Base-by-base conservation (phyloP, 1,140 invertebrate genomes). In the Ladona fulva region DNA sequence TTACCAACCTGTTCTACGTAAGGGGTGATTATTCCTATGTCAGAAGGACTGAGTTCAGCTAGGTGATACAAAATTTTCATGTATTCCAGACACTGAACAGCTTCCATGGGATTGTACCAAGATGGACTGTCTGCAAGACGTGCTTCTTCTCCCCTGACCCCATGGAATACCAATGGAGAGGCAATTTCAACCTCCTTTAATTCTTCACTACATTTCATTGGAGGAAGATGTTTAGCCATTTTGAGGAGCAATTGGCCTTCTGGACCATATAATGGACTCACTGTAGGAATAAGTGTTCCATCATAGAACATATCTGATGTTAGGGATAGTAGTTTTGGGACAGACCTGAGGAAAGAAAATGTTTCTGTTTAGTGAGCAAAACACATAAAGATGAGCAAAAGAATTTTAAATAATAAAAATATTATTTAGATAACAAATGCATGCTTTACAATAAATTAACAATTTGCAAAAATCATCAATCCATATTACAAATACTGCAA, bases 21-120 rank as follows among this genome's bases (percentile, higher is more conserved):
- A 0, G 97, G 96, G 8, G 96, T 94, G 77, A 99, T 95, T 79
- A 99, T 92, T 7, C 97, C 97, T 83, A 98, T 93, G 82, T 97
- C 91, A 76, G 91, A 85, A 75, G 89, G 84, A 5, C 80, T 82
- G 12, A 97, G 79, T 37, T 91, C 89, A 74, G 86, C 84, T 42
- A 66, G 14, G 14, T 25, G 66, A 42, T 73, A 66, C 7, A 81
- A 24, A 24, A 44, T 75, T 75, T 79, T 66, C 22, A 88, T 80
- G 78, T 87, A 87, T 19, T 81, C 78, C 6, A 85, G 80, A 3
- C 87, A 85, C 74, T 83, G 79, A 1, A 91, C 87, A 0, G 92
- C 93, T 87, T 99, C 97, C 76, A 90, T 87, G 0, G 90, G 90
- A 88, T 99, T 99, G 81, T 91, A 97, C 94, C 94, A 98, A 0